These are phyloP conservation scores for Zygothrica quintamaculata DNA, from an alignment of 2,888 invertebrate genomes.

Conservation along the genomic window DNA sequence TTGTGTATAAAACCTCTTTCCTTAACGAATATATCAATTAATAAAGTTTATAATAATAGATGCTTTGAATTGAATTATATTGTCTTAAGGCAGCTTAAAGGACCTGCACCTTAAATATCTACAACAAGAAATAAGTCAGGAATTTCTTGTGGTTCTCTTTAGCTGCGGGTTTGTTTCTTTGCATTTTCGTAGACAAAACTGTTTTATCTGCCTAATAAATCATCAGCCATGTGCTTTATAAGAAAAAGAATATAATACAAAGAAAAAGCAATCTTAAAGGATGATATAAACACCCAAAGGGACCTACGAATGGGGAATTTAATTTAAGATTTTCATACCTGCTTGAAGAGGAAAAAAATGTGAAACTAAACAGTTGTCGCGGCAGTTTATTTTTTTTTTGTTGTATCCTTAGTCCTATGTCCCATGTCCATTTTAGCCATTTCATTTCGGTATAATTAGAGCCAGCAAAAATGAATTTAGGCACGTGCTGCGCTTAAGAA, in stretches of 20 bases:
- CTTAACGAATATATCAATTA: no score
- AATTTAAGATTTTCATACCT: no score
- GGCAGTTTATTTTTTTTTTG: constrained; percentile 43
- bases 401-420: no score
- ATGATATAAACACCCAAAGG: constrained; percentile 4
- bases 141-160: no score
- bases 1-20: no score
- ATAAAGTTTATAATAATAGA: no score
- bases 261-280: constrained; percentile 4
- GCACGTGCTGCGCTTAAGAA: constrained; percentile 75
- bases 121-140: no score
- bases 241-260: neutral
- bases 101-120: no score
- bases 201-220: constrained; percentile 10
- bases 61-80: no score
- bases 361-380: constrained; percentile 47
- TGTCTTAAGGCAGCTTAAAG: no score
- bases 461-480: constrained; percentile 61
- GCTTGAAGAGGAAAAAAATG: constrained; percentile 12
- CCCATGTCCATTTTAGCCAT: constrained; percentile 48
- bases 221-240: neutral
- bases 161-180: neutral
- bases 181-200: constrained; percentile 2
- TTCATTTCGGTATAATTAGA: constrained; percentile 69
- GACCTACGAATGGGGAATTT: constrained; percentile 10